phyloP scores from a whole-genome alignment of 2,888 invertebrate genomes.

The Dastarcus helophoroides region DNA sequence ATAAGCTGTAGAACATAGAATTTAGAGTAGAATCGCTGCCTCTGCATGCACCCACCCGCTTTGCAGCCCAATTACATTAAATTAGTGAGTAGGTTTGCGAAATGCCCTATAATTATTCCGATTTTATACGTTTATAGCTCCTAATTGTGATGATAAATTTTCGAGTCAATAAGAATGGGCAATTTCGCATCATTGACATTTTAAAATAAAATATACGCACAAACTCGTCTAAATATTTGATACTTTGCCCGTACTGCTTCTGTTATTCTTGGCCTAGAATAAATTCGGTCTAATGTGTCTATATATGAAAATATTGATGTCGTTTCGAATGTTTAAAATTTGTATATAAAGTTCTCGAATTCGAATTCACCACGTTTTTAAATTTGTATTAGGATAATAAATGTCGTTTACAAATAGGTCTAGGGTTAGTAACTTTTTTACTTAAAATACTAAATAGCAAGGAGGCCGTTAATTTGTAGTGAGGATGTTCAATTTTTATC shows the following conservation, averaged over 20 bases:
- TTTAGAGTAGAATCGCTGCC: constrained; percentile 13
- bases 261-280: neutral
- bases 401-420: constrained; percentile 33
- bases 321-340: constrained; percentile 12
- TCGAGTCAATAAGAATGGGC: no score
- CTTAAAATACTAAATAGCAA: constrained; percentile 32
- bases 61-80: constrained; percentile 2
- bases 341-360: constrained; percentile 18
- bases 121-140: no score
- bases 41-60: constrained; percentile 24
- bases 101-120: no score
- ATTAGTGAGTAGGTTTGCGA: no score
- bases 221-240: neutral
- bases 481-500: no score
- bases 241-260: neutral
- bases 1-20: constrained; percentile 14
- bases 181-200: no score
- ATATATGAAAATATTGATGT: constrained; percentile 9
- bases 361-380: constrained; percentile 10
- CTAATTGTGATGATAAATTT: no score
- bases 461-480: no score
- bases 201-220: no score
- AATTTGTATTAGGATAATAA: constrained; percentile 17
- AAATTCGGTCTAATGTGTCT: constrained; percentile 24
- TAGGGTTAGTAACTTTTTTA: constrained; percentile 35